Evolutionary conservation across 2,797 vertebrate genomes (phyloP).

Genomic region (Caiman crocodilus): DNA sequence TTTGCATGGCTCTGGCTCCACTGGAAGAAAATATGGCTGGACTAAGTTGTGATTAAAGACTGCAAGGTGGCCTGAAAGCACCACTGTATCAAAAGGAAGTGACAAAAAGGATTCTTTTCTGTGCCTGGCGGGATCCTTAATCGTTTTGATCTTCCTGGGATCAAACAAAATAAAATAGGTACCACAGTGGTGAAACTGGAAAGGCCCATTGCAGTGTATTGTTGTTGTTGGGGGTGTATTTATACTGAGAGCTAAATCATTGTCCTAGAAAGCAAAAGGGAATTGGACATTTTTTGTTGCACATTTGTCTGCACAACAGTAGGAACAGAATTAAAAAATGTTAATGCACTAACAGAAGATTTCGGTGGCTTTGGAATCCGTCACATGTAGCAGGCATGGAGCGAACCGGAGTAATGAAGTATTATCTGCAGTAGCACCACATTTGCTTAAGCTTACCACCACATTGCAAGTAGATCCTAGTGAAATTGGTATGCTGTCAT

Average conservation of each 20-base stretch:
- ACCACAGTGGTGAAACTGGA: background rate
- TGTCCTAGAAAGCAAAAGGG: slow-evolving; percentile 43
- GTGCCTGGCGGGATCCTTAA: rapidly evolving
- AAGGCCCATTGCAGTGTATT: background rate
- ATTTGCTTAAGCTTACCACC: slow-evolving; percentile 16
- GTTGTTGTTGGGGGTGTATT: background rate
- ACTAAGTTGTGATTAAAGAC: background rate
- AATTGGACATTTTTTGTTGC: slow-evolving; percentile 33
- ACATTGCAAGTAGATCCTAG: background rate
- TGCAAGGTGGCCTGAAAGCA: background rate
- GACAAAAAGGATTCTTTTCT: background rate
- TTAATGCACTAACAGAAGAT: slow-evolving; percentile 20
- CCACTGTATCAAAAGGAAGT: background rate
- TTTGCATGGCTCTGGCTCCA: background rate
- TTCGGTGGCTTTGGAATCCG: slow-evolving; percentile 31
- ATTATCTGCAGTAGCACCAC: background rate
- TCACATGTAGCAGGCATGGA: background rate
- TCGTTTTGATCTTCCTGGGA: background rate
- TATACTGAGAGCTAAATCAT: background rate
- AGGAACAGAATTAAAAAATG: slow-evolving; percentile 49
- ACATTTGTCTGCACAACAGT: slow-evolving; percentile 9
- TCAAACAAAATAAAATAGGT: background rate
- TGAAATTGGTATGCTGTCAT: slow-evolving; percentile 6
- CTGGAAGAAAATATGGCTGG: background rate
- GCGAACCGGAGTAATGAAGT: slow-evolving; percentile 35